Conservation (phyloP, 2,113 vertebrate species). For the Gnathonemus echidnorhynchus region DNA sequence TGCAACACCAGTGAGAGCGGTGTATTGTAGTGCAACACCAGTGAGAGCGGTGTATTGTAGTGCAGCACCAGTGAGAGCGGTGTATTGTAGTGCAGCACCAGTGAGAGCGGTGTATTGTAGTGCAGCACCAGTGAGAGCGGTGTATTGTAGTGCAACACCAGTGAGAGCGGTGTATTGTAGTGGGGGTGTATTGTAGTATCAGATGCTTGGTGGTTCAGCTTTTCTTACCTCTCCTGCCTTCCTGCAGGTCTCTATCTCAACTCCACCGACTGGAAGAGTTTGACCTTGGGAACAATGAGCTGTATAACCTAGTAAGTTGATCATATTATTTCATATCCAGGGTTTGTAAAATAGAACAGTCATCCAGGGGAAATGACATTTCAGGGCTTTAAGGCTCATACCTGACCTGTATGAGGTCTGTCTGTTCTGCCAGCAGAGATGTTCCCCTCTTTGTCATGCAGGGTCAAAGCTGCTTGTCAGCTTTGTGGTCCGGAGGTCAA, state of each 20-base stretch:
- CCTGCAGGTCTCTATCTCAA: constrained; percentile 79
- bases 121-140: not conserved
- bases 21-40: too few relatives aligned
- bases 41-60: not conserved
- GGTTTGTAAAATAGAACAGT: constrained; percentile 27
- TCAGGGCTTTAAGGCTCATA: not conserved
- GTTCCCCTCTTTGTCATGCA: not conserved
- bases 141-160: not conserved
- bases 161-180: not conserved
- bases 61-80: too few relatives aligned
- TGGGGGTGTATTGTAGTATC: too few relatives aligned
- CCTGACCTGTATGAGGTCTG: not conserved
- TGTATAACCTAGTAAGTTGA: constrained; percentile 82
- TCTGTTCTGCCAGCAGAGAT: not conserved
- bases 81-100: too few relatives aligned
- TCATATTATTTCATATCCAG: not conserved
- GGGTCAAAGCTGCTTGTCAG: not conserved
- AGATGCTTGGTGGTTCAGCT: not conserved
- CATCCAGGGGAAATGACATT: not conserved
- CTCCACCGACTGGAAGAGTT: constrained; percentile 91
- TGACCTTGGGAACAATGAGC: constrained; percentile 96
- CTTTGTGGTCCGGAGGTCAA: not conserved
- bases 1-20: too few relatives aligned
- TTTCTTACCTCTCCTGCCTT: constrained; percentile 31
- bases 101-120: too few relatives aligned